These are phyloP conservation scores for Pipra filicauda DNA, from an alignment of 2,113 vertebrate species.

Conservation along the genomic window DNA sequence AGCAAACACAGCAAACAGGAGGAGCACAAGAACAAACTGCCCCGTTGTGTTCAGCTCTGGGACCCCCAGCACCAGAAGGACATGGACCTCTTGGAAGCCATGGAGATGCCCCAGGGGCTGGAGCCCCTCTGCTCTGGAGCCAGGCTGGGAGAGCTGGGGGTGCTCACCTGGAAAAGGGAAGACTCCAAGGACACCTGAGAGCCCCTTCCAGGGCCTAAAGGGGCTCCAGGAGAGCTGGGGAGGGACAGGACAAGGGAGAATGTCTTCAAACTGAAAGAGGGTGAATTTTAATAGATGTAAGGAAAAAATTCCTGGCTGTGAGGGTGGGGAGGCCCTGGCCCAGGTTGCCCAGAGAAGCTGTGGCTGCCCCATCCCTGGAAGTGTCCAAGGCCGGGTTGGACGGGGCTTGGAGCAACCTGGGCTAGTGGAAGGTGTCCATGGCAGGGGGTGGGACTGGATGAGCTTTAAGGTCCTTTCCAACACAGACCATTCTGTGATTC, in stretches of 20 bases:
- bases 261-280: background rate
- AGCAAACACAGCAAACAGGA: background rate
- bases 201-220: rapidly evolving
- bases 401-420: background rate
- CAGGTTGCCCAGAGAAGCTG: background rate
- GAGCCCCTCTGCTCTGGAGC: background rate
- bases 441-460: rapidly evolving
- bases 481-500: background rate
- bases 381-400: background rate
- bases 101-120: rapidly evolving
- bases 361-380: background rate
- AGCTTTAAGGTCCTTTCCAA: background rate
- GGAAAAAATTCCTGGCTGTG: rapidly evolving
- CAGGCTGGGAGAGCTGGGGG: background rate
- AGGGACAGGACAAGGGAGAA: background rate
- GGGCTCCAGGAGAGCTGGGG: background rate
- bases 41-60: background rate
- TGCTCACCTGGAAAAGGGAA: background rate
- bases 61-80: background rate
- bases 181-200: background rate
- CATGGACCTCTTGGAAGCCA: background rate
- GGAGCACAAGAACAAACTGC: background rate
- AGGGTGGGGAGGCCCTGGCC: background rate
- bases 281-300: background rate
- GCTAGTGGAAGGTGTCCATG: background rate